Evolutionary conservation across 2,797 vertebrate species (phyloP), one percentile per base, ranked within the genome.

Genomic region (Caiman crocodilus): DNA sequence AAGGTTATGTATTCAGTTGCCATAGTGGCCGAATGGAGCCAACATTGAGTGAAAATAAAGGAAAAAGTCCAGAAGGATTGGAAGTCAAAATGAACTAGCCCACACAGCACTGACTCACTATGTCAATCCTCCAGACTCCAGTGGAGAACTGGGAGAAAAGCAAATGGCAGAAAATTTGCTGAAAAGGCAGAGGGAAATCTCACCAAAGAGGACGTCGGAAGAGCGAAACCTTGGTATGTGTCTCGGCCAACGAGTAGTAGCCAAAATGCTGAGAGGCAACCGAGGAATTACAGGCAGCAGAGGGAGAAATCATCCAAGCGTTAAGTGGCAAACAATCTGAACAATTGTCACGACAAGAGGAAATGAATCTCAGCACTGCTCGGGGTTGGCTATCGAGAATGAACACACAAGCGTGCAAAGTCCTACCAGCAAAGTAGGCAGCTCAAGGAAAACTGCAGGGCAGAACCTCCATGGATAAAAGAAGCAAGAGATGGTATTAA

Each of bases 11-110:
- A 97, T 97, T 97, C 96, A 92, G 93, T 97, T 97, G 95, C 96
- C 97, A 96, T 96, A 96, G 96, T 59, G 96, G 97, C 97, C 96
- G 94, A 96, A 94, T 96, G 95, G 95, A 95, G 95, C 96, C 95
- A 97, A 96, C 87, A 76, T 1, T 82, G 92, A 94, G 94, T 93
- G 92, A 96, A 96, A 95, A 96, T 95, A 97, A 94, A 50, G 42
- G 90, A 95, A 93, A 87, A 96, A 96, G 78, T 96, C 85, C 21
- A 8, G 85, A 78, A 94, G 76, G 93, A 85, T 88, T 87, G 76
- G 58, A 64, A 95, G 92, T 97, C 95, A 92, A 88, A 93, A 5
- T 76, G 91, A 90, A 77, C 32, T 90, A 96, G 87, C 56, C 71
- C 2, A 4, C 42, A 67, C 69, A 73, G 71, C 2, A 0, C 76